Conservation (phyloP, 2,888 invertebrate genomes). For the Choristoneura rosaceana region DNA sequence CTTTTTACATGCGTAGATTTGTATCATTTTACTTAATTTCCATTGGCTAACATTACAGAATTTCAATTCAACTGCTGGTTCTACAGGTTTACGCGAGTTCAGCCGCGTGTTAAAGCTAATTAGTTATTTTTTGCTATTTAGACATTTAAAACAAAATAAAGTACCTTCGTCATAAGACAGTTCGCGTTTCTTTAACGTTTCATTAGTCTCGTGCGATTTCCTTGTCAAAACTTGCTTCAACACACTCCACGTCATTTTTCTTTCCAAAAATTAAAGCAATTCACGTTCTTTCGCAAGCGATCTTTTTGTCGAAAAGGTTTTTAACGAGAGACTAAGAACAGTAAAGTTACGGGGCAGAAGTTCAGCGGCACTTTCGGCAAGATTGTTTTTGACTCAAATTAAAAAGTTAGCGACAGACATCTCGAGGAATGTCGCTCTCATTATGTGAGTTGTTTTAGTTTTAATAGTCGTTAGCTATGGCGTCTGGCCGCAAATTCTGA, state of each 20-base stretch:
- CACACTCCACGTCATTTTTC: conserved; percentile 33
- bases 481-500: background rate
- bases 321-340: conserved; percentile 50
- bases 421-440: conserved; percentile 35
- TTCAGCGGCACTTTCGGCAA: conserved; percentile 43
- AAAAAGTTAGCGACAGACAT: conserved; percentile 51
- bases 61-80: no score
- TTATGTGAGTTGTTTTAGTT: conserved; percentile 34
- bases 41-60: no score
- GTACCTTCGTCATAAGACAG: no score
- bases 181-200: no score
- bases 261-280: conserved; percentile 38
- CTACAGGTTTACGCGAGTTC: no score
- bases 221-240: conserved; percentile 13
- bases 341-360: conserved; percentile 33
- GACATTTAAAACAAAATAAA: no score
- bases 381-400: conserved; percentile 57
- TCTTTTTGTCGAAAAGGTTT: conserved; percentile 49
- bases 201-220: no score
- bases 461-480: conserved; percentile 14
- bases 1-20: no score
- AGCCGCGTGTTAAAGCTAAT: no score
- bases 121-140: no score
- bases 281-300: conserved; percentile 33
- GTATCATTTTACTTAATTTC: no score